Percentiles rank a stretch among this genome's conserved stretches.
phyloP scores from a whole-genome alignment of 2,113 vertebrate genomes.

The Poicephalus meyeri region DNA sequence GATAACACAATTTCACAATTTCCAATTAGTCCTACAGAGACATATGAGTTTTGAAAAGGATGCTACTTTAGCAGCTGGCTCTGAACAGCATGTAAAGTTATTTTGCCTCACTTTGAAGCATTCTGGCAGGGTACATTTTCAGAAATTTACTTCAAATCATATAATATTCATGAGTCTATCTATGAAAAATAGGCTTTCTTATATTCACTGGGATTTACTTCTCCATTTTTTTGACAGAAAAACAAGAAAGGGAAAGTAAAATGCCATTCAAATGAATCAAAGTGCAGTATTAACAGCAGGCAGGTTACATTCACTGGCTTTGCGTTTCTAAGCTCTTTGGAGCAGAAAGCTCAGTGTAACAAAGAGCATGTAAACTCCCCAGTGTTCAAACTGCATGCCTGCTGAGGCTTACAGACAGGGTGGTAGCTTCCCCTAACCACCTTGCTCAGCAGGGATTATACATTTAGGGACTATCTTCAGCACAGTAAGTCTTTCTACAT shows the following conservation, averaged over 20 bases:
- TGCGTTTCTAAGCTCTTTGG: slow-evolving; percentile 1
- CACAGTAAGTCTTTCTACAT: neutral
- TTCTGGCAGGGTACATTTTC: neutral
- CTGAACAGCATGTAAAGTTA: neutral
- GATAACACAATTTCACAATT: neutral
- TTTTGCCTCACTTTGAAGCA: neutral
- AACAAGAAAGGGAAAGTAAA: neutral
- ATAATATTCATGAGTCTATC: neutral
- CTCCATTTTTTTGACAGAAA: neutral
- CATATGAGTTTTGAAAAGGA: neutral
- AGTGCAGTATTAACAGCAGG: neutral
- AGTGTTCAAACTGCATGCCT: neutral
- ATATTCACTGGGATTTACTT: neutral
- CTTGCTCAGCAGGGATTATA: slow-evolving; percentile 28
- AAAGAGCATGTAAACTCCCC: neutral
- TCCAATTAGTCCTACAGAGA: neutral
- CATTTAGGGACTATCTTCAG: neutral
- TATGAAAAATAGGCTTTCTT: neutral
- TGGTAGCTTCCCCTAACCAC: neutral
- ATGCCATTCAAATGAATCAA: neutral
- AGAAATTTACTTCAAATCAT: neutral
- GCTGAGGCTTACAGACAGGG: neutral
- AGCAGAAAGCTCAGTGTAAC: neutral
- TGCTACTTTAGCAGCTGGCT: neutral
- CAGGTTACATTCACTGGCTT: neutral